These are phyloP conservation scores for Scotopteryx bipunctaria DNA, from an alignment of 2,888 invertebrate species.

Conservation along the genomic window DNA sequence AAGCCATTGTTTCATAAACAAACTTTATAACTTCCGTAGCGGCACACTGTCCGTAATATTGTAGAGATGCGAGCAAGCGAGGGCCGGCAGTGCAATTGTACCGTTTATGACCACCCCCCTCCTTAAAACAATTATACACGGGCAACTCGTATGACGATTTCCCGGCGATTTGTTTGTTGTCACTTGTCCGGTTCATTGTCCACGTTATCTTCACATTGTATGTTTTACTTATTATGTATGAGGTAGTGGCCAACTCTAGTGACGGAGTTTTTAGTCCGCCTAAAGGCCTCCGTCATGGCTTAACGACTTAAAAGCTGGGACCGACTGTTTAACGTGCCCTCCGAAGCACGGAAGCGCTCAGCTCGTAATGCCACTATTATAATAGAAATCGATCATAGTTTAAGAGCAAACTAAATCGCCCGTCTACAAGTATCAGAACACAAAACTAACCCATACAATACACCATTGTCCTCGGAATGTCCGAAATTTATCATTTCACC, in stretches of 20 bases:
- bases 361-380: no score
- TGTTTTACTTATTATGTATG: no score
- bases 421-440: slow-evolving; percentile 18
- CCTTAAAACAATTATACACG: slow-evolving; percentile 32
- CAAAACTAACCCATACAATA: slow-evolving; percentile 49
- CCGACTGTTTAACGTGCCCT: no score
- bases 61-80: slow-evolving; percentile 30
- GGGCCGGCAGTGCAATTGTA: slow-evolving; percentile 49
- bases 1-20: not conserved
- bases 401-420: not conserved
- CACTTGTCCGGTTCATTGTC: no score
- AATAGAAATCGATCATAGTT: not conserved
- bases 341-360: no score
- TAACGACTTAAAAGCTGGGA: no score
- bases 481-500: slow-evolving; percentile 59
- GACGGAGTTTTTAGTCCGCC: no score
- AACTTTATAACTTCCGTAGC: slow-evolving; percentile 20
- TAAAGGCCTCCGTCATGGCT: no score
- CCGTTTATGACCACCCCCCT: slow-evolving; percentile 55
- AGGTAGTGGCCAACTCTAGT: no score
- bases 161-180: not conserved
- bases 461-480: slow-evolving; percentile 48
- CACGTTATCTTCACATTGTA: no score
- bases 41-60: slow-evolving; percentile 30
- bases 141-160: not conserved